Conservation (phyloP, 2,797 vertebrate genomes). For the Sebastiscus albofasciatus region DNA sequence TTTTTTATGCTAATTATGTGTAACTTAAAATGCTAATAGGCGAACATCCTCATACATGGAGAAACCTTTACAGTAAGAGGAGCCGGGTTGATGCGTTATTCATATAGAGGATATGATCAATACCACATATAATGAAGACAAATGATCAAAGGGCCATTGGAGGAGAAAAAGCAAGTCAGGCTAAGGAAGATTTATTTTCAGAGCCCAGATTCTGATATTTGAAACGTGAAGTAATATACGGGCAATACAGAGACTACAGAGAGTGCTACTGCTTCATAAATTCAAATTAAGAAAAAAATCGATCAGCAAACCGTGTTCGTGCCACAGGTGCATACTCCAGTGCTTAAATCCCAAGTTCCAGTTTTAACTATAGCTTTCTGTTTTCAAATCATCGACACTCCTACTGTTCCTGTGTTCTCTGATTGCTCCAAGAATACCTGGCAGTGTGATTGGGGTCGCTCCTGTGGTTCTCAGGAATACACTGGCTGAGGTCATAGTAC, state of each 20-base stretch:
- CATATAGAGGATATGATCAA: background rate
- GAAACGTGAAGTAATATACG: background rate
- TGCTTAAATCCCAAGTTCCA: background rate
- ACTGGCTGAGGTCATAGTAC: background rate
- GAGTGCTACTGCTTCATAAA: background rate
- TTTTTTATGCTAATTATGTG: conserved; percentile 3
- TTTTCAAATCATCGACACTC: background rate
- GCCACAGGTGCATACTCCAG: background rate
- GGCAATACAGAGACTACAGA: background rate
- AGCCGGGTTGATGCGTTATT: background rate
- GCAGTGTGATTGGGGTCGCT: background rate
- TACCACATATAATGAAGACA: background rate
- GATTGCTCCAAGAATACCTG: background rate
- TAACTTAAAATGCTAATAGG: background rate
- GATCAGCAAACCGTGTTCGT: background rate
- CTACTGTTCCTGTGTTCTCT: background rate
- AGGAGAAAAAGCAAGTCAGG: background rate
- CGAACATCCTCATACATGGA: background rate
- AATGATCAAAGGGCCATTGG: background rate
- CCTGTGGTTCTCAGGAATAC: background rate
- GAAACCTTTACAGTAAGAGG: background rate
- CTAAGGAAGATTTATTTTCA: background rate
- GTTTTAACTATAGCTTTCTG: background rate
- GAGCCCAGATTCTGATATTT: background rate
- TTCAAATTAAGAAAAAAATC: conserved; percentile 1